These are phyloP conservation scores for Megaceryle torquata DNA, from an alignment of 2,113 vertebrate species.

Conservation along the genomic window DNA sequence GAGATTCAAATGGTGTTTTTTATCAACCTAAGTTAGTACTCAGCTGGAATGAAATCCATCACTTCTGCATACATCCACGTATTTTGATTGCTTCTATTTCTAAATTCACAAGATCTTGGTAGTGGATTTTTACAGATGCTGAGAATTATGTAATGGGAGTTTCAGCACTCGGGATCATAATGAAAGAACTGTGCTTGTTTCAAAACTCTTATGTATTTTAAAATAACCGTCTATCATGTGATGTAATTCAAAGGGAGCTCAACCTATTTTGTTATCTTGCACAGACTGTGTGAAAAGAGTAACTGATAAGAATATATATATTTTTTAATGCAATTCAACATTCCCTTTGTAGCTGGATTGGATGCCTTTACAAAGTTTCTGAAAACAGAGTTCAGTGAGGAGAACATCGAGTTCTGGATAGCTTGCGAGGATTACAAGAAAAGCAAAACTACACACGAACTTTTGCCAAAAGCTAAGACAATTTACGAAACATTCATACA, in stretches of 20 bases:
- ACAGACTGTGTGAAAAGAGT: neutral
- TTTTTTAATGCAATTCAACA: neutral
- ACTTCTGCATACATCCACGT: neutral
- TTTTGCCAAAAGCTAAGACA: constrained; percentile 83
- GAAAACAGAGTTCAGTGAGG: constrained; percentile 93
- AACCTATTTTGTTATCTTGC: neutral
- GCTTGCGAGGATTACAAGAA: constrained; percentile 93
- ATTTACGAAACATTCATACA: constrained; percentile 89
- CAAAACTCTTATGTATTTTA: neutral
- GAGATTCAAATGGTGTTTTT: neutral
- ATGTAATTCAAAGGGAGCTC: neutral
- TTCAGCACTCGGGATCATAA: neutral
- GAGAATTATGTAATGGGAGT: neutral
- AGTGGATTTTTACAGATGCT: neutral
- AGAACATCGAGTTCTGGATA: constrained; percentile 96
- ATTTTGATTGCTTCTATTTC: neutral
- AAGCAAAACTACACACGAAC: constrained; percentile 77
- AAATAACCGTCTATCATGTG: neutral
- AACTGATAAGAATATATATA: neutral
- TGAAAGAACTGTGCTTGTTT: neutral
- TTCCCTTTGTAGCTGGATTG: constrained; percentile 79
- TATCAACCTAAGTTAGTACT: neutral
- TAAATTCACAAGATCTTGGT: neutral
- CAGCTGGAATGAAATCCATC: neutral
- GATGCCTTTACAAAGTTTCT: constrained; percentile 87